Conservation (phyloP, 1,140 invertebrate species). For the Laodelphax striatellus region DNA sequence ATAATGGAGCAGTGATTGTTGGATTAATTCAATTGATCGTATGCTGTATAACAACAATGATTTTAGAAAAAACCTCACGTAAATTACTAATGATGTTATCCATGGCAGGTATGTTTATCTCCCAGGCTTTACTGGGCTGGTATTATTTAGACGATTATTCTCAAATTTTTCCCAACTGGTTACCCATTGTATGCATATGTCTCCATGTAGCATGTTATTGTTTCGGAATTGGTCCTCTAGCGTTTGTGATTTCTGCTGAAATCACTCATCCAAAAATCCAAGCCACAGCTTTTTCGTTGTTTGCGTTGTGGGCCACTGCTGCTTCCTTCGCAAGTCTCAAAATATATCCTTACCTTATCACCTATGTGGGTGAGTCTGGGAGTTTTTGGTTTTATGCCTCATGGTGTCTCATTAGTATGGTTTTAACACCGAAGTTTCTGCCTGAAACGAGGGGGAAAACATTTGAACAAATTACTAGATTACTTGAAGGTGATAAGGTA, state of each 20-base stretch:
- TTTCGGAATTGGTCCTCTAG: constrained; percentile 10
- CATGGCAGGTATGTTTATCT: constrained; percentile 31
- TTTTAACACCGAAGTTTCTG: constrained; percentile 5
- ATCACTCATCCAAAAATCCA: constrained; percentile 12
- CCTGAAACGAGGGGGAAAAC: constrained; percentile 16
- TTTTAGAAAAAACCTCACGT: constrained; percentile 48
- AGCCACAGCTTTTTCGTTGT: constrained; percentile 4
- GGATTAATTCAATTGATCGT: constrained; percentile 43
- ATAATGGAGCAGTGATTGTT: constrained; percentile 58
- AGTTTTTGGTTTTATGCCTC: constrained; percentile 13
- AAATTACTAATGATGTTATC: constrained; percentile 42
- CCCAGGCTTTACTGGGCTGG: constrained; percentile 24
- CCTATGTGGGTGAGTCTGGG: constrained; percentile 7
- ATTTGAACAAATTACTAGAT: constrained; percentile 11
- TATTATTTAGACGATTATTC: constrained; percentile 27
- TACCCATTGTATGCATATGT: constrained; percentile 10
- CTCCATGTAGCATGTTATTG: constrained; percentile 1
- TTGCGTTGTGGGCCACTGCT: not conserved
- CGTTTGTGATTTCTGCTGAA: constrained; percentile 12
- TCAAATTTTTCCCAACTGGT: constrained; percentile 20
- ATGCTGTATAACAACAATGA: constrained; percentile 33
- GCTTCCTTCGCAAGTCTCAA: constrained; percentile 12
- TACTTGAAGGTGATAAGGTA: not conserved
- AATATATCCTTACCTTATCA: constrained; percentile 8
- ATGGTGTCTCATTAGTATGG: constrained; percentile 7